Evolutionary conservation across 2,797 vertebrate species (phyloP), one percentile per base, ranked within the genome.

Genomic region (Oceanodroma leucorhoa): DNA sequence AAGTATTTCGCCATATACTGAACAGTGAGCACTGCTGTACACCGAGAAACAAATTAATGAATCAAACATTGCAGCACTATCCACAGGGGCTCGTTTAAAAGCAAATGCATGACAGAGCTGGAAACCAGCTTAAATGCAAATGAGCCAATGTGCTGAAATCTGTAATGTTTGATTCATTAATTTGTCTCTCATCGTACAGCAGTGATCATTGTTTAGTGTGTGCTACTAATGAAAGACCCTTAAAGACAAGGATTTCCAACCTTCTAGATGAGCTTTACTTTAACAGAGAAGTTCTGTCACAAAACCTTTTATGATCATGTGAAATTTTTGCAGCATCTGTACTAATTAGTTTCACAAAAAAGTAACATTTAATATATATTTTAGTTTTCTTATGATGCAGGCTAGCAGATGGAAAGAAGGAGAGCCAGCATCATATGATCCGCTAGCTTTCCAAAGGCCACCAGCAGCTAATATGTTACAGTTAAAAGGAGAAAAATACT

Each of bases 131-230:
- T 93, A 94, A 91, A 95, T 94, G 93, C 94, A 96, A 96, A 96
- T 96, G 90, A 96, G 89, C 2, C 69, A 80, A 91, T 91, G 94
- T 93, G 94, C 94, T 91, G 94, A 97, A 97, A 97, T 95, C 95
- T 93, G 93, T 95, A 95, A 93, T 94, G 94, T 97, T 95, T 97
- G 93, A 97, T 96, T 97, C 95, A 96, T 96, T 97, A 97, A 95
- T 96, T 96, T 96, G 93, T 95, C 90, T 94, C 95, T 95, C 95
- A 80, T 93, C 1, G 2, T 96, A 96, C 93, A 89, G 94, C 91
- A 96, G 80, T 94, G 94, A 95, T 95, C 94, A 94, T 94, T 94
- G 94, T 95, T 96, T 90, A 95, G 77, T 32, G 6, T 91, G 66
- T 84, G 67, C 91, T 93, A 60, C 78, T 91, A 96, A 91, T 90